Evolutionary conservation across 2,113 vertebrate species (phyloP).

Genomic region (Cricetomys ansorgei): DNA sequence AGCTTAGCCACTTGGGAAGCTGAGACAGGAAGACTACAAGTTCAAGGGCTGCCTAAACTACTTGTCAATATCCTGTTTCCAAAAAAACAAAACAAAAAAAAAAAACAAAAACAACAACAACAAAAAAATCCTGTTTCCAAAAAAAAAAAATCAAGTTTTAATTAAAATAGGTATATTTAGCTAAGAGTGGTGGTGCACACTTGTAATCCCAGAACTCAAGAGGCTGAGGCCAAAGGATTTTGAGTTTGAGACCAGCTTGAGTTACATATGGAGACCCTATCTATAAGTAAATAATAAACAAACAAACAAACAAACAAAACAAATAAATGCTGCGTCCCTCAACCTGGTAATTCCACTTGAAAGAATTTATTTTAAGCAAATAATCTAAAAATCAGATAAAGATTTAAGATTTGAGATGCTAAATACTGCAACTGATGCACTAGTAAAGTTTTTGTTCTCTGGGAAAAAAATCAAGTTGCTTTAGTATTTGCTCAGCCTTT

Average conservation of each 20-base stretch:
- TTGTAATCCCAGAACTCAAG: background rate
- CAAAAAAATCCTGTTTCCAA: background rate
- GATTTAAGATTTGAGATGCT: slow-evolving; percentile 1
- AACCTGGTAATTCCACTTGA: background rate
- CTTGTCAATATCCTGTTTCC: background rate
- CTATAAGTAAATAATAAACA: background rate
- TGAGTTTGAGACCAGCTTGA: background rate
- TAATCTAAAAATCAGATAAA: slow-evolving; percentile 49
- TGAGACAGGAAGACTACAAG: background rate
- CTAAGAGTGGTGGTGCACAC: background rate
- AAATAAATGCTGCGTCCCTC: background rate
- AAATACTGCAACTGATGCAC: background rate
- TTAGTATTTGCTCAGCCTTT: slow-evolving; percentile 27
- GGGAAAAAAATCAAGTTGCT: background rate
- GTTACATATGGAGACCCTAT: background rate
- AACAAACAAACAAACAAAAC: background rate
- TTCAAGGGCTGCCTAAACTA: background rate
- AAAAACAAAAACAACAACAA: too few relatives aligned
- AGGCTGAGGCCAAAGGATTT: background rate
- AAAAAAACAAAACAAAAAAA: background rate
- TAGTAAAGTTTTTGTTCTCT: background rate
- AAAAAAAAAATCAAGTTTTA: background rate
- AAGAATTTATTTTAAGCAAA: background rate
- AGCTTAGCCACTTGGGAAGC: background rate
- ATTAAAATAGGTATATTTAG: slow-evolving; percentile 11